These are phyloP conservation scores for Bovichtus diacanthus DNA, from an alignment of 2,797 vertebrate species.

Conservation along the genomic window DNA sequence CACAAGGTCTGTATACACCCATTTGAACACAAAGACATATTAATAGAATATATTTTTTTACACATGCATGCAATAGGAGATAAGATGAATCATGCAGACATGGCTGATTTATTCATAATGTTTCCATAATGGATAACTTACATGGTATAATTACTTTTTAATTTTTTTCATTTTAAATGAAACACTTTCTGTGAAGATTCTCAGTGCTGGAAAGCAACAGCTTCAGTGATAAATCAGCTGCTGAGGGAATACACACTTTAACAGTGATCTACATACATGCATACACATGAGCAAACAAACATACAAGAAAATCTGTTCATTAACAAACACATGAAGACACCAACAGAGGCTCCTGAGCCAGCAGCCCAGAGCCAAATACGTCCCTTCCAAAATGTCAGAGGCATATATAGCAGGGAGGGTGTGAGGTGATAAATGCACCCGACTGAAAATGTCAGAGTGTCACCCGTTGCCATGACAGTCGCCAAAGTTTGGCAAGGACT, in stretches of 20 bases:
- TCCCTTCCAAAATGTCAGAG: conserved; percentile 81
- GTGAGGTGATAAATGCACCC: conserved; percentile 74
- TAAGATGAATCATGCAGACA: conserved; percentile 57
- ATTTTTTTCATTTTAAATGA: neutral
- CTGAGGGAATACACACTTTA: conserved; percentile 40
- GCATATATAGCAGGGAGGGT: conserved; percentile 61
- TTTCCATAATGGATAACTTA: conserved; percentile 55
- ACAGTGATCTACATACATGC: conserved; percentile 33
- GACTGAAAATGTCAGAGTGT: conserved; percentile 82
- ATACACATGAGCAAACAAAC: conserved; percentile 30
- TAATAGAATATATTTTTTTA: conserved; percentile 48
- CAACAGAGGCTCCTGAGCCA: conserved; percentile 28
- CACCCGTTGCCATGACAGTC: conserved; percentile 81
- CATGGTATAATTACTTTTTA: conserved; percentile 28
- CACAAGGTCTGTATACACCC: conserved; percentile 56
- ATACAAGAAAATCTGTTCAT: conserved; percentile 12
- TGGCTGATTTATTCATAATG: conserved; percentile 53
- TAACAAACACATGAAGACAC: conserved; percentile 20
- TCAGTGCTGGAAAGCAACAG: conserved; percentile 18
- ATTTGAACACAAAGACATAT: conserved; percentile 45
- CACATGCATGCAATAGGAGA: conserved; percentile 50
- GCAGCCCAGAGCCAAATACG: conserved; percentile 48
- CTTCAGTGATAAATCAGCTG: conserved; percentile 36
- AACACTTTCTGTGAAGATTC: conserved; percentile 21
- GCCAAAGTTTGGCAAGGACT: conserved; percentile 77